phyloP scores from a whole-genome alignment of 2,888 invertebrate genomes.

The Gymnoscelis rufifasciata region DNA sequence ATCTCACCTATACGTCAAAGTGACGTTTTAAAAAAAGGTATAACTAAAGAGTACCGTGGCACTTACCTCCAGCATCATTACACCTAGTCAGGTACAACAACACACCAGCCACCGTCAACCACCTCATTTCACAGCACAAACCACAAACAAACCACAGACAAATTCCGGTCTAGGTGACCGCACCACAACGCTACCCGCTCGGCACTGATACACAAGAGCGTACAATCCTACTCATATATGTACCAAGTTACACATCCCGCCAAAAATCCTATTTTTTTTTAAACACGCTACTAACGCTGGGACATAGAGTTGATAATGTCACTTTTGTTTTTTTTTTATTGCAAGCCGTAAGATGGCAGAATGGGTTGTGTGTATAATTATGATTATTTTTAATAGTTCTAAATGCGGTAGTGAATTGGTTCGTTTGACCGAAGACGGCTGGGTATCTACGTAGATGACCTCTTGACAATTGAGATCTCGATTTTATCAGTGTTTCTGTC shows the following conservation, averaged over 20 bases:
- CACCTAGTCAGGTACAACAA: slow-evolving; percentile 51
- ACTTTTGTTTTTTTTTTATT: slow-evolving; percentile 10
- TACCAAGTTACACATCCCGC: slow-evolving; percentile 48
- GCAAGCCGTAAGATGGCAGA: slow-evolving; percentile 30
- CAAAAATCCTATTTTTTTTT: slow-evolving; percentile 33
- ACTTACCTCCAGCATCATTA: slow-evolving; percentile 58
- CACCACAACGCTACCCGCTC: slow-evolving; percentile 42
- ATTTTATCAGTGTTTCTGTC: slow-evolving; percentile 17
- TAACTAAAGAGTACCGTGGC: slow-evolving; percentile 14
- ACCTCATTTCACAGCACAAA: slow-evolving; percentile 63
- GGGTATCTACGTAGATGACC: slow-evolving; percentile 32
- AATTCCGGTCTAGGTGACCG: too few relatives aligned
- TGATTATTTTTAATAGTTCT: slow-evolving; percentile 40
- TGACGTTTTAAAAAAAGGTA: not conserved
- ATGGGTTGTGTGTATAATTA: slow-evolving; percentile 34
- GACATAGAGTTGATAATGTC: slow-evolving; percentile 25
- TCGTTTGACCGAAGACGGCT: slow-evolving; percentile 21
- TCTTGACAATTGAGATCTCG: slow-evolving; percentile 22
- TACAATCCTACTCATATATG: slow-evolving; percentile 50
- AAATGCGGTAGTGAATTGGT: slow-evolving; percentile 38
- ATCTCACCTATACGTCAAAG: too few relatives aligned
- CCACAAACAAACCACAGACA: slow-evolving; percentile 41
- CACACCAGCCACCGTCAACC: slow-evolving; percentile 52
- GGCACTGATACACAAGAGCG: slow-evolving; percentile 51
- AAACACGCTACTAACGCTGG: slow-evolving; percentile 27